Evolutionary conservation across 2,797 vertebrate genomes (phyloP), one percentile per base, ranked within the genome.

Genomic region (Bovichtus variegatus): DNA sequence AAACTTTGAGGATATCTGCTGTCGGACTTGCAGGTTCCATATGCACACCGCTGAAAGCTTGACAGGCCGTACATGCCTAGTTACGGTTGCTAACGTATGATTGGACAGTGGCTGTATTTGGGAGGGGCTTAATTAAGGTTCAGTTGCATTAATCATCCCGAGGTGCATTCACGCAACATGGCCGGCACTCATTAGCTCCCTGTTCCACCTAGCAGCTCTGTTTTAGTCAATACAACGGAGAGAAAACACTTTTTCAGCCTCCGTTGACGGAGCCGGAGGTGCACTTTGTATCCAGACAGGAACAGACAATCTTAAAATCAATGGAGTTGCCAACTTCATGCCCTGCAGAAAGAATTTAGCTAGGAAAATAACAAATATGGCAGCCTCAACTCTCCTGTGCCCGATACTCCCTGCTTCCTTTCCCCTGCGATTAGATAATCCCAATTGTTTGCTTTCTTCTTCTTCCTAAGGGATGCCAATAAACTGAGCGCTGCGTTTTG

Each of bases 381-480:
- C 65, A 77, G 64, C 74, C 46, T 85, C 60, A 43, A 31, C n/a
- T n/a, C 73, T 82, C 64, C 58, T 21, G 57, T 51, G 76, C 54
- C 55, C 51, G 70, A 71, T 50, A 72, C 83, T 88, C 64, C 67
- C 72, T 71, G 59, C 67, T 63, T 43, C 53, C 69, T 40, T 58
- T 76, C 81, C 84, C 78, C 13, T 74, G 82, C 6, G 75, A 82
- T 84, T 27, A 60, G 21, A 87, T 87, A 63, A 87, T 92, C 89
- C 88, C 86, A 85, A 55, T 78, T 91, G 85, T 92, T 87, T 89
- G 80, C 84, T 87, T 82, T 86, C 54, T 69, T 80, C 62, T 51
- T 53, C 63, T 55, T 83, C 81, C 77, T 62, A 16, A 51, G 77
- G 78, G 74, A 79, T 63, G 58, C 57, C 61, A 58, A 51, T 78